Conservation (phyloP, 35 echinoderm and acorn worm species). For the Patiria miniata region DNA sequence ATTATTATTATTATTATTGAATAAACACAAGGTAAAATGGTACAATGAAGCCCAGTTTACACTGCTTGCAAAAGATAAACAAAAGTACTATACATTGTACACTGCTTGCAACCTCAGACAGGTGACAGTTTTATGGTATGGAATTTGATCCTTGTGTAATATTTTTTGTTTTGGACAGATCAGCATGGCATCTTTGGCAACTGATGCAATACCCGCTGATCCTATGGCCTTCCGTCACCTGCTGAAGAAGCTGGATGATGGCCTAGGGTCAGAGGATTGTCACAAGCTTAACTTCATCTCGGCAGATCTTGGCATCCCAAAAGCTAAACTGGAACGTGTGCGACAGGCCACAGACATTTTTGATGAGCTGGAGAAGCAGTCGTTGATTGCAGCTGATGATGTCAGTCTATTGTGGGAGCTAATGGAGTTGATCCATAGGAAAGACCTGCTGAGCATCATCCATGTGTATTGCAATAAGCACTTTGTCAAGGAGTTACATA, state of each 20-base stretch:
- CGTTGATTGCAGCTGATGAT: not conserved
- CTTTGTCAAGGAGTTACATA: not conserved
- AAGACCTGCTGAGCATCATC: not conserved
- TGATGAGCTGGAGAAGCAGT: not conserved
- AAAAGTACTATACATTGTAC: no score
- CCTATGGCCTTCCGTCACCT: not conserved
- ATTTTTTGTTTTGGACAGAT: no score
- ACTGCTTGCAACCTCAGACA: no score
- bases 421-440: not conserved
- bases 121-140: no score
- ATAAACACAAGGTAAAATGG: no score
- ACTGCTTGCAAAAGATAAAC: no score
- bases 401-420: not conserved
- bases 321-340: not conserved
- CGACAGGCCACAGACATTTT: not conserved
- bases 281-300: not conserved
- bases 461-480: not conserved
- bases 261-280: not conserved
- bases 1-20: no score
- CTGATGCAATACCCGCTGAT: no score
- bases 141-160: no score
- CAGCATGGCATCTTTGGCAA: no score
- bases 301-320: not conserved
- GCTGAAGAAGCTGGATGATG: not conserved
- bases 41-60: no score